Evolutionary conservation across 2,888 invertebrate genomes (phyloP).

Genomic region (Taphrorychus bicolor): DNA sequence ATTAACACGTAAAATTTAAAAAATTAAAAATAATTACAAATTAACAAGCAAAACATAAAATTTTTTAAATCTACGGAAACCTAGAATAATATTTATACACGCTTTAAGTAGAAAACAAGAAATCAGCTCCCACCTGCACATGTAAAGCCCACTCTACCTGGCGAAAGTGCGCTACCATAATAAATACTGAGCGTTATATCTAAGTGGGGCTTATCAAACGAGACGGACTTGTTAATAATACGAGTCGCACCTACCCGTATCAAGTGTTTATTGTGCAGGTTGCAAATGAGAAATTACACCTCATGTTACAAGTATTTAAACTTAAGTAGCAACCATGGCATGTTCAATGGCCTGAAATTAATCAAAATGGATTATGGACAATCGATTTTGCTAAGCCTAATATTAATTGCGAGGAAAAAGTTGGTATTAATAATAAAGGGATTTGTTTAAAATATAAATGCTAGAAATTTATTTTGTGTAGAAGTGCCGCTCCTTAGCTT

Average conservation of each 20-base stretch:
- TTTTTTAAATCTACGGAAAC: too few relatives aligned
- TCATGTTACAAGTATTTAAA: slow-evolving; percentile 11
- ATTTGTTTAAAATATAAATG: not conserved
- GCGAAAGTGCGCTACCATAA: slow-evolving; percentile 16
- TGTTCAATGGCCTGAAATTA: not conserved
- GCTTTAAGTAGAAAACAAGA: too few relatives aligned
- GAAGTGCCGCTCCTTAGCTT: not conserved
- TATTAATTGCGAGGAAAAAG: not conserved
- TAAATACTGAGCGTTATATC: slow-evolving; percentile 24
- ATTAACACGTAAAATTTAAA: too few relatives aligned
- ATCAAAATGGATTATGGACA: not conserved
- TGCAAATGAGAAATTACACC: slow-evolving; percentile 20
- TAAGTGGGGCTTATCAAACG: slow-evolving; percentile 26
- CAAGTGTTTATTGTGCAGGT: slow-evolving; percentile 27
- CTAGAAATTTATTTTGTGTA: not conserved
- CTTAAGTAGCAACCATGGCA: slow-evolving; percentile 4
- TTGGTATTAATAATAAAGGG: not conserved
- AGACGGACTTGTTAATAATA: slow-evolving; percentile 29
- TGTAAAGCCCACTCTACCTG: not conserved
- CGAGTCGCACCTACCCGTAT: slow-evolving; percentile 27
- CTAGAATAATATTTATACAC: too few relatives aligned
- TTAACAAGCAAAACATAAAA: too few relatives aligned
- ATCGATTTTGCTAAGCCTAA: not conserved
- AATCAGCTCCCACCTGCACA: too few relatives aligned
- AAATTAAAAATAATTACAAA: too few relatives aligned